phyloP scores from a whole-genome alignment of 2,113 vertebrate species.

The Regulus satrapa region DNA sequence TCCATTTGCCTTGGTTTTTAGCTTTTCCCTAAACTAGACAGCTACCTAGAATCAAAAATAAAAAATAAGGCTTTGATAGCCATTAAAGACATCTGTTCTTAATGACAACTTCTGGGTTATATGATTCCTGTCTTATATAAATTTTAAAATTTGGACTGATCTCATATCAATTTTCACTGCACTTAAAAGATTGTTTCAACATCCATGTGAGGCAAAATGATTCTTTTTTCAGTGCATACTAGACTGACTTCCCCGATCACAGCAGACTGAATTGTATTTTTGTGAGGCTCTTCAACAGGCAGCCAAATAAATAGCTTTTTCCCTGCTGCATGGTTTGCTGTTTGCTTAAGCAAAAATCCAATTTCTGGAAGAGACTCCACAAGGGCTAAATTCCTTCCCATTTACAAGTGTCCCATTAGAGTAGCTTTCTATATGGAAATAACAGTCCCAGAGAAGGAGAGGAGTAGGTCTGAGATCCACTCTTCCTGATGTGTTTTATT shows the following conservation, averaged over 20 bases:
- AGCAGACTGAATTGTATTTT: conserved; percentile 65
- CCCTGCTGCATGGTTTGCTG: conserved; percentile 70
- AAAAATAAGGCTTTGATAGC: not conserved
- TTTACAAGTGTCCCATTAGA: conserved; percentile 78
- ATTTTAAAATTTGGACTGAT: not conserved
- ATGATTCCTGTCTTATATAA: not conserved
- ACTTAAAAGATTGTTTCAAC: not conserved
- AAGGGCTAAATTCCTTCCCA: conserved; percentile 72
- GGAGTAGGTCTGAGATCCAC: conserved; percentile 66
- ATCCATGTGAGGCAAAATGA: not conserved
- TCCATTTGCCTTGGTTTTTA: not conserved
- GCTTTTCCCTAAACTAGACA: not conserved
- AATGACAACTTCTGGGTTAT: not conserved
- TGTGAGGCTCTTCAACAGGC: conserved; percentile 62
- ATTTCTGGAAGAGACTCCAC: conserved; percentile 77
- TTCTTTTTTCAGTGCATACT: conserved; percentile 25
- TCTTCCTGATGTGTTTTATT: conserved; percentile 74
- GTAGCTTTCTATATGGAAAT: conserved; percentile 79
- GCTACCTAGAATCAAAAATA: not conserved
- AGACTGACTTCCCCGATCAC: conserved; percentile 44
- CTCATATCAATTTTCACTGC: not conserved
- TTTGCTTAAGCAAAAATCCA: conserved; percentile 80
- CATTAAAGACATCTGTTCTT: not conserved
- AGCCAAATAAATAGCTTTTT: conserved; percentile 76
- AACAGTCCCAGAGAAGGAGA: conserved; percentile 72